Evolutionary conservation across 2,113 vertebrate genomes (phyloP).

Genomic region (Nycticebus coucang): DNA sequence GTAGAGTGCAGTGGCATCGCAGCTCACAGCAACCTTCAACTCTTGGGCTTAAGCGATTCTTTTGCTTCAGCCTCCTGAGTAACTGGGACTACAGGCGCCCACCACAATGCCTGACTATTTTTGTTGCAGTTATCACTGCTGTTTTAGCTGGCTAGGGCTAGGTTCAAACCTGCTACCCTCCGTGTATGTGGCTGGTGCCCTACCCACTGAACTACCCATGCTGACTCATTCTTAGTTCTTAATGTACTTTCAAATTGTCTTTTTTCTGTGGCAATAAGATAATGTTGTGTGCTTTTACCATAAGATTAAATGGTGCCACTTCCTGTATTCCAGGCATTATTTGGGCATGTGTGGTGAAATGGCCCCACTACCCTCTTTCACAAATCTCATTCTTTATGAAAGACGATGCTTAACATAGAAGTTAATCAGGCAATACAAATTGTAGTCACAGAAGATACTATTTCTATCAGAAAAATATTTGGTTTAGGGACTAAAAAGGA

Average conservation of each 20-base stretch:
- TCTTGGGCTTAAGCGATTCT: too few relatives aligned
- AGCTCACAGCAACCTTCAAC: too few relatives aligned
- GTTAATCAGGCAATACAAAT: not conserved
- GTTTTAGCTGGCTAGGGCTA: too few relatives aligned
- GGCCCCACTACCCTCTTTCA: not conserved
- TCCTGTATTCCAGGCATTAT: not conserved
- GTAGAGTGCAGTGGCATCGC: too few relatives aligned
- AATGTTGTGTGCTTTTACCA: not conserved
- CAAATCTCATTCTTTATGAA: not conserved
- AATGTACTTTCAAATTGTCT: not conserved
- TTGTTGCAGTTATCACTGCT: too few relatives aligned
- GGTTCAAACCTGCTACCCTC: too few relatives aligned
- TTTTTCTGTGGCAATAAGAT: not conserved
- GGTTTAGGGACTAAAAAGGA: not conserved
- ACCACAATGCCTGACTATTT: too few relatives aligned
- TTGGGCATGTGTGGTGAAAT: not conserved
- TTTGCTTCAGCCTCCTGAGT: too few relatives aligned
- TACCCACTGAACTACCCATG: too few relatives aligned
- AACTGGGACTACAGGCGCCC: too few relatives aligned
- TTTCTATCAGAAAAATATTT: not conserved
- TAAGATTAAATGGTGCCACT: not conserved
- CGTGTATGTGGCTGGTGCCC: too few relatives aligned
- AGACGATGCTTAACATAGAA: not conserved
- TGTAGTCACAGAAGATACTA: not conserved
- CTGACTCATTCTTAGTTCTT: not conserved